A percentile compares a stretch with the other conserved stretches of the same genome.
These are phyloP conservation scores for Bacillus rossius DNA, from an alignment of 1,140 invertebrate species.

Conservation along the genomic window DNA sequence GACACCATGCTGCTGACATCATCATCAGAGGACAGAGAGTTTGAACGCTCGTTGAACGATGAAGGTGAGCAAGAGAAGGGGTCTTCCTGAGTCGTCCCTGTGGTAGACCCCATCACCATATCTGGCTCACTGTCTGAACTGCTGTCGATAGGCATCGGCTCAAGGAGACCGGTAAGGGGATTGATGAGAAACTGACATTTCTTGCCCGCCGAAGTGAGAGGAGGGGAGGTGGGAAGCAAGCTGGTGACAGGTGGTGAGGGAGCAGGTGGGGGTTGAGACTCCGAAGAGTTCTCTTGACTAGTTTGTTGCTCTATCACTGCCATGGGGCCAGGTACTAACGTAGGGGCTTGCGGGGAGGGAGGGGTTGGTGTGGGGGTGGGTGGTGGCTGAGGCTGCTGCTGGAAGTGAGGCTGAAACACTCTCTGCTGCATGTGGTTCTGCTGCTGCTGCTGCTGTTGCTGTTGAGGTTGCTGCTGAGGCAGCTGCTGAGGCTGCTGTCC, in stretches of 20 bases:
- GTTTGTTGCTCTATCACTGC: neutral
- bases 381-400: slow-evolving; percentile 1
- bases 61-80: slow-evolving; percentile 49
- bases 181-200: slow-evolving; percentile 76
- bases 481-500: slow-evolving; percentile 1
- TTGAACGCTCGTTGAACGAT: slow-evolving; percentile 50
- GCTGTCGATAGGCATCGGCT: slow-evolving; percentile 68
- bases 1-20: slow-evolving; percentile 41
- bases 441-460: too few relatives aligned
- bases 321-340: neutral
- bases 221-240: slow-evolving; percentile 7
- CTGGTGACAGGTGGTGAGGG: neutral
- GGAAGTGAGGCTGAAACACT: neutral
- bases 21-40: slow-evolving; percentile 49
- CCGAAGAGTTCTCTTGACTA: neutral
- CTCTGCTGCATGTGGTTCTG: neutral
- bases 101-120: slow-evolving; percentile 41
- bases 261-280: neutral
- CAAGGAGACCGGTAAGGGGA: slow-evolving; percentile 78
- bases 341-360: slow-evolving; percentile 2
- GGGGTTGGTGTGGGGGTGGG: neutral
- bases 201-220: slow-evolving; percentile 47
- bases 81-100: slow-evolving; percentile 47
- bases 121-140: slow-evolving; percentile 44
- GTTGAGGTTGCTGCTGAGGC: neutral